These are phyloP conservation scores for Papilio protenor DNA, from an alignment of 2,888 invertebrate species.

Conservation along the genomic window DNA sequence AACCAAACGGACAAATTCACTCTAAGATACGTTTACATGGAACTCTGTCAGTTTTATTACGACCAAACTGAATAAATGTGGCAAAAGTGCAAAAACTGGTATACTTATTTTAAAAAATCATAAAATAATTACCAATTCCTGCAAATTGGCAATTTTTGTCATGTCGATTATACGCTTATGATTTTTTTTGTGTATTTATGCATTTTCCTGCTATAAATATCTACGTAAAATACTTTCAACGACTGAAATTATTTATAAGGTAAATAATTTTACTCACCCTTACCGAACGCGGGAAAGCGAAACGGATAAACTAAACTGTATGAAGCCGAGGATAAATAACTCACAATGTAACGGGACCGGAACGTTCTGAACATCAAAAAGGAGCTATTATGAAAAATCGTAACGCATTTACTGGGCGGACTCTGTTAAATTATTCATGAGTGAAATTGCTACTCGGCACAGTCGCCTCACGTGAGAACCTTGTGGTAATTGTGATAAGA, in stretches of 20 bases:
- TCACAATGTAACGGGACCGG: conserved; percentile 44
- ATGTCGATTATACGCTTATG: no score
- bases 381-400: conserved; percentile 83
- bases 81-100: background rate
- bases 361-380: conserved; percentile 69
- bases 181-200: background rate
- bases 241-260: background rate
- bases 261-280: conserved; percentile 1
- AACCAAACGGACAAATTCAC: conserved; percentile 38
- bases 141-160: no score
- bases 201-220: background rate
- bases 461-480: conserved; percentile 25
- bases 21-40: conserved; percentile 32
- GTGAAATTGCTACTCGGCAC: conserved; percentile 69
- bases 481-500: conserved; percentile 23
- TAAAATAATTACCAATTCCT: no score
- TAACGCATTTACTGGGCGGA: conserved; percentile 81
- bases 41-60: background rate
- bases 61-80: background rate
- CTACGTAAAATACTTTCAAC: background rate
- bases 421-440: conserved; percentile 78
- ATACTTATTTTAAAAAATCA: no score
- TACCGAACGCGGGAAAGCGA: conserved; percentile 47
- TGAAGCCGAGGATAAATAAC: conserved; percentile 64
- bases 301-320: conserved; percentile 71